These are phyloP conservation scores for Lasiurus borealis DNA, from an alignment of 2,113 vertebrate species.

Conservation along the genomic window DNA sequence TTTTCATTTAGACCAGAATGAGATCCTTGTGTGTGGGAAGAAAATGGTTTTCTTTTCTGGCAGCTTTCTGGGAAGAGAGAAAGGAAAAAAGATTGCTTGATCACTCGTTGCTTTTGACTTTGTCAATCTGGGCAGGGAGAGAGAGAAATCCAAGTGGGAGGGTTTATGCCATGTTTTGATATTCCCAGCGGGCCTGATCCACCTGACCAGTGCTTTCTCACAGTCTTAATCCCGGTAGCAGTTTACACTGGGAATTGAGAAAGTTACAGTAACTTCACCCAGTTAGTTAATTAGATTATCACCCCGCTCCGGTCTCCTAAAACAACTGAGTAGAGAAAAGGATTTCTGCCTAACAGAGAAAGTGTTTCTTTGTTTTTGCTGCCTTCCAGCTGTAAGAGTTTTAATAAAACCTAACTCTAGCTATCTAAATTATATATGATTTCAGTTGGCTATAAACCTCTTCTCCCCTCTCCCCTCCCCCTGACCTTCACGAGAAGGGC, in stretches of 20 bases:
- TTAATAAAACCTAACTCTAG: not conserved
- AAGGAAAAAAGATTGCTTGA: not conserved
- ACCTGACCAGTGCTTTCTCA: not conserved
- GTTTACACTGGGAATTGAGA: slow-evolving; percentile 8
- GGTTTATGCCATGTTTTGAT: not conserved
- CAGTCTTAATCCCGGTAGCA: not conserved
- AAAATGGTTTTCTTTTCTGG: slow-evolving; percentile 66
- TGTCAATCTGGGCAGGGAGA: not conserved
- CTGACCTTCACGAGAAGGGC: not conserved
- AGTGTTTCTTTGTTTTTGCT: not conserved
- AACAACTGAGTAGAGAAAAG: slow-evolving; percentile 19
- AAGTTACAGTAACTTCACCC: not conserved
- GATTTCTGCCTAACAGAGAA: not conserved
- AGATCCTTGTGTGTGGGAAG: slow-evolving; percentile 71
- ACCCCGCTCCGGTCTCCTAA: not conserved
- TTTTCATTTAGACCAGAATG: slow-evolving; percentile 71
- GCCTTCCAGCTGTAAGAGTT: not conserved
- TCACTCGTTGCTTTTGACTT: not conserved
- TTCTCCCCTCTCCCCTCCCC: not conserved
- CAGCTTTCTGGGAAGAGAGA: slow-evolving; percentile 57
- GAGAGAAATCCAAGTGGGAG: not conserved
- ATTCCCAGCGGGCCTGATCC: rapidly evolving
- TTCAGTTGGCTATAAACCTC: not conserved
- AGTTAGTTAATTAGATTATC: not conserved
- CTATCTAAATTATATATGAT: not conserved